A percentile compares a stretch with the other conserved stretches of the same genome.
phyloP scores from a whole-genome alignment of 2,888 invertebrate species.

The Tipula confusa region DNA sequence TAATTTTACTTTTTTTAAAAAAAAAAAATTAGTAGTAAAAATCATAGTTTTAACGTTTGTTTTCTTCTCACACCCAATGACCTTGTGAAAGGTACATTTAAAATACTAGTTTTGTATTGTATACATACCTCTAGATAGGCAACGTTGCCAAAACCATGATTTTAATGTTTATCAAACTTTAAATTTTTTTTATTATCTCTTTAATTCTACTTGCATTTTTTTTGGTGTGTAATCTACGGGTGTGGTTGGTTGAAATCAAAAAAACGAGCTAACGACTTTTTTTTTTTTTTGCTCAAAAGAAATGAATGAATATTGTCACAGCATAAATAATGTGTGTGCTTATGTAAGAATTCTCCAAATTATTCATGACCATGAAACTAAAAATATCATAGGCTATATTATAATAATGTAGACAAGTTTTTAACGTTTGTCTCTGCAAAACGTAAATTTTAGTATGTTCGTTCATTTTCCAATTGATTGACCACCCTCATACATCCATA shows the following conservation, averaged over 20 bases:
- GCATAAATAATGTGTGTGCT: neutral
- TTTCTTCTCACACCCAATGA: neutral
- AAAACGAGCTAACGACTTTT: neutral
- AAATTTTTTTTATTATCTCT: slow-evolving; percentile 3
- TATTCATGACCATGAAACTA: neutral
- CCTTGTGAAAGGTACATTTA: neutral
- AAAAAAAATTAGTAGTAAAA: neutral
- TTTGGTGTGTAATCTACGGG: slow-evolving; percentile 25
- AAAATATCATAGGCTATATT: neutral
- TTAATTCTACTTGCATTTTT: slow-evolving; percentile 15
- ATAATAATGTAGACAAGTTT: neutral
- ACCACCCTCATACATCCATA: neutral
- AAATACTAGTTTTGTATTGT: neutral
- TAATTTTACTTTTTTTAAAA: too few relatives aligned
- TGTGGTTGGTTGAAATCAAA: slow-evolving; percentile 25
- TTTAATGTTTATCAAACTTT: neutral
- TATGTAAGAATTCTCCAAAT: slow-evolving; percentile 9
- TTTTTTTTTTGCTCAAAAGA: too few relatives aligned
- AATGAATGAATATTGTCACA: neutral
- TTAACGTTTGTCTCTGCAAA: neutral
- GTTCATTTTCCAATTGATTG: neutral
- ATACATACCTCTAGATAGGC: too few relatives aligned
- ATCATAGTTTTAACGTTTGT: neutral
- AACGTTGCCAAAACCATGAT: neutral
- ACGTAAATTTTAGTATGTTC: neutral